Conservation (phyloP, 1,140 invertebrate genomes). For the Sesamia nonagrioides region DNA sequence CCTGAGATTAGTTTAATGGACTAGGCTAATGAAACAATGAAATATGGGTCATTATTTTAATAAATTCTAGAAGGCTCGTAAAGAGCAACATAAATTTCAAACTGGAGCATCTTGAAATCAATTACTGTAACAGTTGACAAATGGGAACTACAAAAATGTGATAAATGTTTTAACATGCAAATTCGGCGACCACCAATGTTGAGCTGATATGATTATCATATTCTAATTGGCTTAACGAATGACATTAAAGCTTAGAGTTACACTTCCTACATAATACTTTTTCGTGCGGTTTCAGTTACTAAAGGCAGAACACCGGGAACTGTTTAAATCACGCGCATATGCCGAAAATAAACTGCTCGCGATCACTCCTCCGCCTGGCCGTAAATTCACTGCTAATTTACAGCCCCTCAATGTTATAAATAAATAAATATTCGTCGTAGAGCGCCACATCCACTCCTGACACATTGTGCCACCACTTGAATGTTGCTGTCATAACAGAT, state of each 20-base stretch:
- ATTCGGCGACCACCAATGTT: slow-evolving; percentile 43
- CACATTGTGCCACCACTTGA: slow-evolving; percentile 80
- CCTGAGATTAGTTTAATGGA: slow-evolving; percentile 27
- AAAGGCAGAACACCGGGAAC: slow-evolving; percentile 70
- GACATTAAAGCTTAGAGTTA: slow-evolving; percentile 61
- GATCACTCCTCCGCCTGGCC: slow-evolving; percentile 77
- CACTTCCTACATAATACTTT: slow-evolving; percentile 69
- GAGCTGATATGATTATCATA: slow-evolving; percentile 49
- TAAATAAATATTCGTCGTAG: slow-evolving; percentile 83
- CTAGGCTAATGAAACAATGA: slow-evolving; percentile 36
- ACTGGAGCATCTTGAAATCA: slow-evolving; percentile 34
- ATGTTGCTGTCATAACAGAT: slow-evolving; percentile 82
- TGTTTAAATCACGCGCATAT: slow-evolving; percentile 83
- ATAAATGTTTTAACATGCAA: slow-evolving; percentile 30
- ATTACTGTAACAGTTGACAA: slow-evolving; percentile 49
- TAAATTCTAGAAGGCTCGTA: slow-evolving; percentile 30
- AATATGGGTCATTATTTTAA: slow-evolving; percentile 35
- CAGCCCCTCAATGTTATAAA: slow-evolving; percentile 84
- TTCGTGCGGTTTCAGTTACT: slow-evolving; percentile 75
- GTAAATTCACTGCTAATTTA: slow-evolving; percentile 86
- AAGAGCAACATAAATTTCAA: slow-evolving; percentile 38
- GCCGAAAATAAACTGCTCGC: slow-evolving; percentile 81
- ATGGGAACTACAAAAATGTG: slow-evolving; percentile 33
- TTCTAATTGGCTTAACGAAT: slow-evolving; percentile 67
- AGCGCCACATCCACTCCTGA: slow-evolving; percentile 74